A percentile compares a stretch with the other conserved stretches of the same genome.
Evolutionary conservation across 2,888 invertebrate species (phyloP).

Genomic region (Elegia similella): DNA sequence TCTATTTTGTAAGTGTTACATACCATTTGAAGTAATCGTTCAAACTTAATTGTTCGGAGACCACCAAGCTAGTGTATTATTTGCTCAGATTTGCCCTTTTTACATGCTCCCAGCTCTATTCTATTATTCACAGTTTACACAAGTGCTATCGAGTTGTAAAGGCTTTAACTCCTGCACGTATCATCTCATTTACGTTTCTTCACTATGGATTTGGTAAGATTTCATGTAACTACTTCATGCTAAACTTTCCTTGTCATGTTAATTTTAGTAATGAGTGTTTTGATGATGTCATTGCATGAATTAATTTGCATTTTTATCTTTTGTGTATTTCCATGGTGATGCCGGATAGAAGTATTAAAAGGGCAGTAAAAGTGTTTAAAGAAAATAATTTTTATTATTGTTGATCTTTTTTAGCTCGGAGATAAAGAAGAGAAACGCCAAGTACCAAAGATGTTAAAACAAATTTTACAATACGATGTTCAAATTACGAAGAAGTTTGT

Average conservation of each 20-base stretch:
- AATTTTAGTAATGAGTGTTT: neutral
- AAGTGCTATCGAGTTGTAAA: conserved; percentile 19
- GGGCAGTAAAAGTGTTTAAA: no score
- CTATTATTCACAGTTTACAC: conserved; percentile 19
- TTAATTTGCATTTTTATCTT: neutral
- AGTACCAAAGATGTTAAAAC: conserved; percentile 73
- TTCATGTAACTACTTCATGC: neutral
- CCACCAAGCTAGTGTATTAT: no score
- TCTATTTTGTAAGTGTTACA: no score
- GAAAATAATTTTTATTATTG: conserved; percentile 1
- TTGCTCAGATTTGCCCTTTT: no score
- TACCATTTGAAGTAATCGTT: no score
- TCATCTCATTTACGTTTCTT: conserved; percentile 11
- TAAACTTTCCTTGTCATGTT: neutral
- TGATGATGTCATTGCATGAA: conserved; percentile 18
- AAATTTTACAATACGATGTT: conserved; percentile 72
- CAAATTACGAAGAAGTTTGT: conserved; percentile 78
- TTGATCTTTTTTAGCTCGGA: conserved; percentile 47
- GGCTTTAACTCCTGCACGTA: conserved; percentile 3
- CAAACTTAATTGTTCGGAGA: no score
- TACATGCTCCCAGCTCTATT: neutral
- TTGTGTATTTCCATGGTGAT: neutral
- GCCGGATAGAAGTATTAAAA: neutral
- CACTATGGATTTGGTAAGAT: conserved; percentile 50
- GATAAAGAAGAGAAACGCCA: conserved; percentile 55